Conservation (phyloP, 1,140 invertebrate genomes). For the Papilio polyxenes region DNA sequence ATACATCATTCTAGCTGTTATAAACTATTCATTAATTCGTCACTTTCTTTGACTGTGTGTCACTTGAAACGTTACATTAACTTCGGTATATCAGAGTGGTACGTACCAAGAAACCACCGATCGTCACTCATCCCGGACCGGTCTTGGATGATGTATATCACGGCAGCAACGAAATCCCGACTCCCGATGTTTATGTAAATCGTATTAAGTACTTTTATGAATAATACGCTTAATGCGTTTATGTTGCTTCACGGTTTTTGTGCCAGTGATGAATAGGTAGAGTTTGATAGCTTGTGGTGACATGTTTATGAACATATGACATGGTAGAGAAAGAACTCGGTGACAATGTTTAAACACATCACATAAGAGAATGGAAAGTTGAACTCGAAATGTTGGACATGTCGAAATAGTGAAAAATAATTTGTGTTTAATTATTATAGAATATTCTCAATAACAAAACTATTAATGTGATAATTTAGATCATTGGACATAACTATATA, state of each 20-base stretch:
- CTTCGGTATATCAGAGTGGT: slow-evolving; percentile 57
- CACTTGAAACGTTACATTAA: slow-evolving; percentile 41
- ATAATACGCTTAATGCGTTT: slow-evolving; percentile 32
- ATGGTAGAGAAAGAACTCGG: too few species aligned
- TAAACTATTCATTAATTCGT: not conserved
- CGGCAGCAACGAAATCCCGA: slow-evolving; percentile 36
- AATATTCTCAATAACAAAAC: too few species aligned
- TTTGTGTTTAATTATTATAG: too few species aligned
- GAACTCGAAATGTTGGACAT: too few species aligned
- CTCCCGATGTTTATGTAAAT: slow-evolving; percentile 46
- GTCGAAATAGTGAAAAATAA: too few species aligned
- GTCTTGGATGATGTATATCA: slow-evolving; percentile 44
- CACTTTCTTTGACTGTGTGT: slow-evolving; percentile 39
- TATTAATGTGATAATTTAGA: too few species aligned
- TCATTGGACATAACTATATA: too few species aligned
- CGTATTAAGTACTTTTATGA: slow-evolving; percentile 40
- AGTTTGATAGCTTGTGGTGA: not conserved
- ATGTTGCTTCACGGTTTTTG: slow-evolving; percentile 11
- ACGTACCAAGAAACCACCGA: slow-evolving; percentile 41
- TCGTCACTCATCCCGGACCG: slow-evolving; percentile 54
- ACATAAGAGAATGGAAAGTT: too few species aligned
- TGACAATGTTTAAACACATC: too few species aligned
- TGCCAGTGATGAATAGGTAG: not conserved
- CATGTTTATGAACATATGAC: not conserved
- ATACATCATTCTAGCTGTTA: too few species aligned